phyloP scores from a whole-genome alignment of 1,140 invertebrate genomes.

The Drosophila lacertosa region DNA sequence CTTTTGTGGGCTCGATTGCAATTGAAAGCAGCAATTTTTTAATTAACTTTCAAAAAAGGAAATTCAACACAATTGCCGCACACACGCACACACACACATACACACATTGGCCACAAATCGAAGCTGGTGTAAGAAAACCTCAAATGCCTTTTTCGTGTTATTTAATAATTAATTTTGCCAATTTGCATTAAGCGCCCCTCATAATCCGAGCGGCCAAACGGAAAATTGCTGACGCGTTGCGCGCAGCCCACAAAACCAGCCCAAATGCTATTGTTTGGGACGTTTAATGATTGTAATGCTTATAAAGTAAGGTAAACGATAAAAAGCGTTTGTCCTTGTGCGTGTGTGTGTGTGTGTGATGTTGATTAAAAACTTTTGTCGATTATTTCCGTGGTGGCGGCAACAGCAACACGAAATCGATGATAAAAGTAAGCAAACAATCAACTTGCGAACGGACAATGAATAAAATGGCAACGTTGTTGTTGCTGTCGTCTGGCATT shows the following conservation, averaged over 20 bases:
- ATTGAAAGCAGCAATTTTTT: slow-evolving; percentile 23
- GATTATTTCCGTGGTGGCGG: slow-evolving; percentile 45
- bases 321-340: slow-evolving; percentile 4
- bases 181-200: slow-evolving; percentile 50
- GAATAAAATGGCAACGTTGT: slow-evolving; percentile 40
- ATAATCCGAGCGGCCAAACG: slow-evolving; percentile 36
- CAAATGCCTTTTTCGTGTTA: slow-evolving; percentile 58
- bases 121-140: slow-evolving; percentile 35
- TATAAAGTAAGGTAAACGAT: slow-evolving; percentile 37
- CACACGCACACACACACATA: background rate
- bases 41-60: slow-evolving; percentile 33
- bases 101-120: slow-evolving; percentile 34
- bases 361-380: slow-evolving; percentile 60
- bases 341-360: slow-evolving; percentile 4
- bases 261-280: slow-evolving; percentile 3
- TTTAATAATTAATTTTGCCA: slow-evolving; percentile 58
- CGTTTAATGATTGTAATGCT: slow-evolving; percentile 45
- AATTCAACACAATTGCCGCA: slow-evolving; percentile 28
- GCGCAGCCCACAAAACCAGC: background rate
- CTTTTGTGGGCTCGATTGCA: slow-evolving; percentile 11
- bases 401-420: slow-evolving; percentile 37
- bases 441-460: slow-evolving; percentile 48
- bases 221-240: slow-evolving; percentile 43
- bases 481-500: slow-evolving; percentile 36
- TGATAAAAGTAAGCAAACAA: slow-evolving; percentile 55